Evolutionary conservation across 2,888 invertebrate genomes (phyloP).

Genomic region (Ectobius pallidus): DNA sequence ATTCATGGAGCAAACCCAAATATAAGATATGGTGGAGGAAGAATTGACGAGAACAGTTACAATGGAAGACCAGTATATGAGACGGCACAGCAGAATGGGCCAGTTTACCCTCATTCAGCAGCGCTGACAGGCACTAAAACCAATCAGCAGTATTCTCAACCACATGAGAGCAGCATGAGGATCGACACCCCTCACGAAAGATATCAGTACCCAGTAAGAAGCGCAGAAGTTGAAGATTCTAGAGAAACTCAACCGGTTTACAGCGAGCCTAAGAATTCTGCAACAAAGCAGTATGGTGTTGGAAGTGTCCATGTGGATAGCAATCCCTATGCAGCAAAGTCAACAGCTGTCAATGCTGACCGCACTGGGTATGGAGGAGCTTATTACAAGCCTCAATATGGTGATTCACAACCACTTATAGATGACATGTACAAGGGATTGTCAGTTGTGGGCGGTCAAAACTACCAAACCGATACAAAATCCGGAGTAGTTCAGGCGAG

Average conservation of each 20-base stretch:
- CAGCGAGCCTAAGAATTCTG: neutral
- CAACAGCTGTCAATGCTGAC: neutral
- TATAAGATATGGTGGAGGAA: neutral
- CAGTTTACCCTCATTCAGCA: neutral
- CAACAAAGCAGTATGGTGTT: neutral
- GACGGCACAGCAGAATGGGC: neutral
- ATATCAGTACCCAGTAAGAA: neutral
- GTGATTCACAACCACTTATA: neutral
- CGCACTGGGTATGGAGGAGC: neutral
- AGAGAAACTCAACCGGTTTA: slow-evolving; percentile 1
- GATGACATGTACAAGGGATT: neutral
- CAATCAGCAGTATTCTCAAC: neutral
- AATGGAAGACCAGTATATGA: neutral
- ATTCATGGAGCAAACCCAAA: neutral
- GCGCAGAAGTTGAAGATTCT: neutral
- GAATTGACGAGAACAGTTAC: neutral
- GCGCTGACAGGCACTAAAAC: too few relatives aligned
- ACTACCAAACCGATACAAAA: slow-evolving; percentile 2
- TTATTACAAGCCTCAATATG: neutral
- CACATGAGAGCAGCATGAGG: neutral
- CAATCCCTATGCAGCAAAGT: slow-evolving; percentile 2
- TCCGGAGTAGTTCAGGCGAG: neutral
- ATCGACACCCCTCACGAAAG: neutral
- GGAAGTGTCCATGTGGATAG: neutral
- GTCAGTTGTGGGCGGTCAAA: neutral